A percentile compares a stretch with the other conserved stretches of the same genome.
These are phyloP conservation scores for Pangasius djambal DNA, from an alignment of 2,797 vertebrate genomes.

Conservation along the genomic window DNA sequence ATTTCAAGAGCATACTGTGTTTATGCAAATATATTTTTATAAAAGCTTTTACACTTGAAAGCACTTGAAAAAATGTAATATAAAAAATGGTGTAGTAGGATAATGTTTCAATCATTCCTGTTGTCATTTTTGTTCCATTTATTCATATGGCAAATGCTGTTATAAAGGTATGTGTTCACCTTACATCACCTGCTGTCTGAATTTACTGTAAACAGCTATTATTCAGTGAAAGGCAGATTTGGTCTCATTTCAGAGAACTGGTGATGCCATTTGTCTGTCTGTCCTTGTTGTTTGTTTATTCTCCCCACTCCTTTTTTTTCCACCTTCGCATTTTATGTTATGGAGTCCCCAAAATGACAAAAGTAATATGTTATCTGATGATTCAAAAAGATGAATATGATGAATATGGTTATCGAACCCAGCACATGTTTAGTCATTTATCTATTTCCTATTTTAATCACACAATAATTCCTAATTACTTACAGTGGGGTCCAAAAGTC, in stretches of 20 bases:
- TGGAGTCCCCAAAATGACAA: not conserved
- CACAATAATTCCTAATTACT: no score
- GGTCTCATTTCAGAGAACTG: constrained; percentile 11
- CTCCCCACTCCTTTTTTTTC: not conserved
- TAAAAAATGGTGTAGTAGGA: not conserved
- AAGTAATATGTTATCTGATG: not conserved
- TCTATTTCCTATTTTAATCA: no score
- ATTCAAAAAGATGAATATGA: not conserved
- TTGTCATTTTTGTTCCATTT: not conserved
- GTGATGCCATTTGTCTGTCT: not conserved
- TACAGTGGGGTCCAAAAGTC: no score
- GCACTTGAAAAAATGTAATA: not conserved
- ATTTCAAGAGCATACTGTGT: not conserved
- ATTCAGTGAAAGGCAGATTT: constrained; percentile 15
- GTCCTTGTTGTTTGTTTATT: constrained; percentile 1
- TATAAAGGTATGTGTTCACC: not conserved
- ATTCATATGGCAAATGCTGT: not conserved
- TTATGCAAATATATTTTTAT: not conserved
- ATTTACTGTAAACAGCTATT: constrained; percentile 28
- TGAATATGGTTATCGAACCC: not conserved
- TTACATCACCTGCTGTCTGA: not conserved
- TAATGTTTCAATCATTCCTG: not conserved
- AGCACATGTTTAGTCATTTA: no score
- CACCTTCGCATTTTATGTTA: not conserved
- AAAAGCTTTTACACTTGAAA: not conserved